Evolutionary conservation across 1,140 invertebrate genomes (phyloP).

Genomic region (Lepidurus arcticus): DNA sequence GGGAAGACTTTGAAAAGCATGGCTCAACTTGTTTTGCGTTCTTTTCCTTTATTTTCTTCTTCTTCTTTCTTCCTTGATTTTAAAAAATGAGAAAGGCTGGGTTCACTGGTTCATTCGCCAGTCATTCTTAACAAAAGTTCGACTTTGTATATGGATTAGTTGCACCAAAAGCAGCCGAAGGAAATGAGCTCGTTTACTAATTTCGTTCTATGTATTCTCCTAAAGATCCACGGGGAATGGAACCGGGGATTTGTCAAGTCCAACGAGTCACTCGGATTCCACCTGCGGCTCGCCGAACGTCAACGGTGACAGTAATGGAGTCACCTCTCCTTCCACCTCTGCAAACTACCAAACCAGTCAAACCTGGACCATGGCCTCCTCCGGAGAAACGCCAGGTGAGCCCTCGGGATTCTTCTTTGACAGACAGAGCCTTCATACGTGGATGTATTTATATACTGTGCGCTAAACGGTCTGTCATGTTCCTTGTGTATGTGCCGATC

Average conservation of each 20-base stretch:
- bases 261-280: constrained; percentile 38
- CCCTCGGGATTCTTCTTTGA: background rate
- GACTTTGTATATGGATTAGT: no score
- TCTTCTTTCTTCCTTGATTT: no score
- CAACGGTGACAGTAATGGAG: constrained; percentile 36
- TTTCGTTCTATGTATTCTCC: background rate
- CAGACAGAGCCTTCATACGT: background rate
- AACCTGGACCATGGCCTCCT: background rate
- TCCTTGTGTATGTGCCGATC: no score
- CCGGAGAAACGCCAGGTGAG: constrained; percentile 1
- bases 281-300: constrained; percentile 34
- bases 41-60: no score
- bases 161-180: background rate
- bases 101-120: no score
- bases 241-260: constrained; percentile 38
- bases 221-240: background rate
- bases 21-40: no score
- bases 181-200: background rate
- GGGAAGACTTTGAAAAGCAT: no score
- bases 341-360: background rate
- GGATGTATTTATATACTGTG: no score
- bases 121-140: no score
- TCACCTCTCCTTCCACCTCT: background rate
- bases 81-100: no score
- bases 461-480: no score